Evolutionary conservation across 2,797 vertebrate genomes (phyloP).

Genomic region (Microctenopoma lineatum): DNA sequence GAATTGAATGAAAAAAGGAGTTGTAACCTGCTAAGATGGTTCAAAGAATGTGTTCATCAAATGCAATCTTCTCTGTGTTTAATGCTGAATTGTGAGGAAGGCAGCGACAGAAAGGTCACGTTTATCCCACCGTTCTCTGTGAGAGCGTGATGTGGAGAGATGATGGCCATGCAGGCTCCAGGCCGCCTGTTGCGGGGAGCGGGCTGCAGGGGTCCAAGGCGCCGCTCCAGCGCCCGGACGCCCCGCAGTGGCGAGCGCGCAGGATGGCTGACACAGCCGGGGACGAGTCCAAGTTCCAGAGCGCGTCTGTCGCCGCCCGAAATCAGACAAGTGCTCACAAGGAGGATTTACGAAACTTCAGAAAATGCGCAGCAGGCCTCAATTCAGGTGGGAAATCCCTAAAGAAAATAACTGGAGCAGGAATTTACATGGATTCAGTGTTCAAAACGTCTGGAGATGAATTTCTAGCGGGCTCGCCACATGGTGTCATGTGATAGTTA

Average conservation of each 20-base stretch:
- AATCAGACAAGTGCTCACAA: constrained; percentile 51
- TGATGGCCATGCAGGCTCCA: constrained; percentile 12
- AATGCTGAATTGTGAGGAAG: neutral
- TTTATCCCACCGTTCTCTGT: constrained; percentile 4
- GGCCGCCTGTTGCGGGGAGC: constrained; percentile 49
- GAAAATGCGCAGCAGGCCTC: constrained; percentile 52
- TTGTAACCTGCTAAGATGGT: neutral
- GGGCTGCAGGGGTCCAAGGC: constrained; percentile 32
- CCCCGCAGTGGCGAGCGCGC: constrained; percentile 85
- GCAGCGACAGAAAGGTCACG: constrained; percentile 11
- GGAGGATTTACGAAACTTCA: constrained; percentile 54
- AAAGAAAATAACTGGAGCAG: constrained; percentile 43
- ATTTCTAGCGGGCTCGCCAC: neutral
- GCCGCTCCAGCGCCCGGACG: constrained; percentile 85
- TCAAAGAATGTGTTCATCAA: neutral
- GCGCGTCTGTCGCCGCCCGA: constrained; percentile 51
- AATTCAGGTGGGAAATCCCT: constrained; percentile 52
- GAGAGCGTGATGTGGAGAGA: constrained; percentile 20
- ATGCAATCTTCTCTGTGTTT: neutral
- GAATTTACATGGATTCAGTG: constrained; percentile 24
- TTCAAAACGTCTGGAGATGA: constrained; percentile 4
- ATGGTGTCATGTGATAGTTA: neutral
- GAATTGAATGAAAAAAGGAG: neutral
- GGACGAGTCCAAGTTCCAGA: constrained; percentile 49
- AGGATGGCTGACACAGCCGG: constrained; percentile 49